Evolutionary conservation across 2,797 vertebrate genomes (phyloP).

Genomic region (Harpagifer antarcticus): DNA sequence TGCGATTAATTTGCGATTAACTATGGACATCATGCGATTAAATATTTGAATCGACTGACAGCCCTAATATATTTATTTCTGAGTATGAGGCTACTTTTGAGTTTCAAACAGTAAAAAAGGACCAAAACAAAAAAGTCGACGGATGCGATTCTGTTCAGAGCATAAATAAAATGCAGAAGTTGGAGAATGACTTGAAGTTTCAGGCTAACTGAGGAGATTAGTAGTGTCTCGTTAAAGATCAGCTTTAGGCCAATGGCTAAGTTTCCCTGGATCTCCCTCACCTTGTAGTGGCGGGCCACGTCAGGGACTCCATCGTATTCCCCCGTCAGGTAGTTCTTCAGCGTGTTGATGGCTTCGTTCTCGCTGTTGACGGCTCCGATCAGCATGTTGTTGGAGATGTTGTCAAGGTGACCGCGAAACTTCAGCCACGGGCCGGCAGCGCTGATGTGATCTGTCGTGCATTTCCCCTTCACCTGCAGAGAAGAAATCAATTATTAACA

Average conservation of each 20-base stretch:
- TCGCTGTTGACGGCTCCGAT: conserved; percentile 94
- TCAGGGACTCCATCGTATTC: conserved; percentile 94
- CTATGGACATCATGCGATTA: too few species aligned
- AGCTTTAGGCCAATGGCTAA: not conserved
- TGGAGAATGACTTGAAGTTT: not conserved
- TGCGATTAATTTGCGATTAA: too few species aligned
- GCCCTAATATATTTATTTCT: too few species aligned
- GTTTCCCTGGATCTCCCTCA: conserved; percentile 54
- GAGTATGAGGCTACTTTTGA: not conserved
- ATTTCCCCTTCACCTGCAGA: conserved; percentile 94
- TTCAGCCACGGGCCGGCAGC: conserved; percentile 97
- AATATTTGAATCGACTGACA: too few species aligned
- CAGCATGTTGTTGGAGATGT: conserved; percentile 98
- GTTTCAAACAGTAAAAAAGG: not conserved
- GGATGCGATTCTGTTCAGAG: not conserved
- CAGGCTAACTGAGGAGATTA: not conserved
- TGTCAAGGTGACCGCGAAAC: conserved; percentile 97
- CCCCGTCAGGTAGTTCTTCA: conserved; percentile 90
- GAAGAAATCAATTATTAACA: conserved; percentile 52
- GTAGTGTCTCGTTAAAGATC: not conserved
- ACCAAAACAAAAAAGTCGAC: not conserved
- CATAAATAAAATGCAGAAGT: not conserved
- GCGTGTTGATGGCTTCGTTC: conserved; percentile 91
- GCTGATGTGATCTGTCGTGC: conserved; percentile 97
- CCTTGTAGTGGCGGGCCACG: conserved; percentile 96